These are phyloP conservation scores for Polia nebulosa DNA, from an alignment of 2,888 invertebrate genomes.

Conservation along the genomic window DNA sequence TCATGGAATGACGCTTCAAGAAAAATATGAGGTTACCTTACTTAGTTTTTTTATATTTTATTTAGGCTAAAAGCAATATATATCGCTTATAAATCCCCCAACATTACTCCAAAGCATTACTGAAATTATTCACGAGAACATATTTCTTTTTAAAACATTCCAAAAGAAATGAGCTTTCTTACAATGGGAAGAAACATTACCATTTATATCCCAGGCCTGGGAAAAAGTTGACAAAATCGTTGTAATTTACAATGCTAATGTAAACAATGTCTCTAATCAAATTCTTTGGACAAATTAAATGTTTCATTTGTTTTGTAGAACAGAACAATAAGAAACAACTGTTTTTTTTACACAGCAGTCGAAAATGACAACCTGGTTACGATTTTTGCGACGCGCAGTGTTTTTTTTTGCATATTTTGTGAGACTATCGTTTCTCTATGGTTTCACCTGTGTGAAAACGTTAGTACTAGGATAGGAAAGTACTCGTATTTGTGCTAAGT, in stretches of 20 bases:
- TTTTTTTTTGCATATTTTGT: not conserved
- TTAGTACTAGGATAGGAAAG: not conserved
- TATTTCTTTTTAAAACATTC: conserved; percentile 49
- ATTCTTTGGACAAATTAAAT: conserved; percentile 49
- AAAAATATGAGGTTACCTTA: conserved; percentile 8
- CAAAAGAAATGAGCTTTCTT: conserved; percentile 31
- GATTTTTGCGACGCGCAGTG: not conserved
- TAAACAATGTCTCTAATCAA: conserved; percentile 48
- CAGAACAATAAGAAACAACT: conserved; percentile 1
- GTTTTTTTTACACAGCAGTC: not conserved
- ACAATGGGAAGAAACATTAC: conserved; percentile 32
- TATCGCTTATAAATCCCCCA: conserved; percentile 25
- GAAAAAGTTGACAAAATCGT: conserved; percentile 46
- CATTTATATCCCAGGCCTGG: conserved; percentile 43
- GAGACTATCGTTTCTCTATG: not conserved
- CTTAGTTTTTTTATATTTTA: conserved; percentile 6
- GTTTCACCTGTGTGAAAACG: not conserved
- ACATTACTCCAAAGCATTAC: conserved; percentile 40
- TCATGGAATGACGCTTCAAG: conserved; percentile 5
- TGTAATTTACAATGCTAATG: conserved; percentile 59
- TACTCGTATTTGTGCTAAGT: not conserved
- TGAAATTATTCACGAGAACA: conserved; percentile 51
- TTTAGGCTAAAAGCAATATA: conserved; percentile 33
- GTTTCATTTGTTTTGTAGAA: conserved; percentile 15
- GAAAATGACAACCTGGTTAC: not conserved